These are phyloP conservation scores for Enteromius thamalakanensis DNA, from an alignment of 2,797 vertebrate species.

Conservation along the genomic window DNA sequence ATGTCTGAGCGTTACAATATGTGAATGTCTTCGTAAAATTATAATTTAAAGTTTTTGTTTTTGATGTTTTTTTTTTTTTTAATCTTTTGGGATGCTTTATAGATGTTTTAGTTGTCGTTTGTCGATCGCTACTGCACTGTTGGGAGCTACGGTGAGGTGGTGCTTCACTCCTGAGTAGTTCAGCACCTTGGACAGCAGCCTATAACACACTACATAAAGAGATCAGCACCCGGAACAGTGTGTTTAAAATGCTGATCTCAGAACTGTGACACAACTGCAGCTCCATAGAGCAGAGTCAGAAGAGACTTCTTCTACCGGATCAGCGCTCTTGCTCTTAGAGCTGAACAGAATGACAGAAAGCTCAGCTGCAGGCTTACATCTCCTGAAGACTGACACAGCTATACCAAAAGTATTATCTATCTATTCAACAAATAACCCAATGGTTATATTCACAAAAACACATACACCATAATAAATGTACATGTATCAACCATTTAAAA, in stretches of 20 bases:
- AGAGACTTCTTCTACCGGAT: background rate
- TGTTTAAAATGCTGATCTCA: background rate
- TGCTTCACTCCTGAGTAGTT: conserved; percentile 29
- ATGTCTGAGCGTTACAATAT: no score
- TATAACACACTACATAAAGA: conserved; percentile 3
- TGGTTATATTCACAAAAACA: background rate
- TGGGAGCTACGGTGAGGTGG: background rate
- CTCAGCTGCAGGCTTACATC: background rate
- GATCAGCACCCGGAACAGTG: background rate
- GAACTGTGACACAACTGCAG: conserved; percentile 15
- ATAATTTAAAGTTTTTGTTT: no score
- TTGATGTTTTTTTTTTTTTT: background rate
- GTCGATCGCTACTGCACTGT: background rate
- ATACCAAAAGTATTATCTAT: background rate
- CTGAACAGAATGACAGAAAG: background rate
- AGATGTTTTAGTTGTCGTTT: background rate
- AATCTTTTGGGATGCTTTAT: background rate
- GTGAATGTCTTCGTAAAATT: no score
- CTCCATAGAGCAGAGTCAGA: background rate
- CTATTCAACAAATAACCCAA: background rate
- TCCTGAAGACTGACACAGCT: background rate
- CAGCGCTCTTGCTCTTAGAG: background rate
- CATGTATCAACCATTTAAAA: no score
- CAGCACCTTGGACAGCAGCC: conserved; percentile 45
- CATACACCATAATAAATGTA: background rate